Conservation (phyloP, 2,888 invertebrate genomes). For the Patella ulyssiponensis region DNA sequence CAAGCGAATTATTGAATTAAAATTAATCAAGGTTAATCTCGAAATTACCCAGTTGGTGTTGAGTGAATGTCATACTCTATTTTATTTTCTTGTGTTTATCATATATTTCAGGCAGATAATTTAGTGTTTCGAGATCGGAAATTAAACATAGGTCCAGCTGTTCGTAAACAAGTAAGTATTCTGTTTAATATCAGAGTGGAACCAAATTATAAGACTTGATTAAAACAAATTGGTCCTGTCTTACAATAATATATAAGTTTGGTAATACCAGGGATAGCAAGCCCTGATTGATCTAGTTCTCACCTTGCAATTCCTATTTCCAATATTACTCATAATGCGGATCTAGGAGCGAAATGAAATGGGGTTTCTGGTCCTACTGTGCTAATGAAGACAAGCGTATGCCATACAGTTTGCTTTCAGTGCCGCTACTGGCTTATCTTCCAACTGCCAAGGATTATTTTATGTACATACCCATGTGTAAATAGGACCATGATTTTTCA, state of each 20-base stretch:
- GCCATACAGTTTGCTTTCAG: too few species aligned
- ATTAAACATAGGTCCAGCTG: constrained; percentile 88
- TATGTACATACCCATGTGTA: too few species aligned
- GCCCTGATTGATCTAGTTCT: background rate
- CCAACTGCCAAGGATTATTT: too few species aligned
- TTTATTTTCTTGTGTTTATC: constrained; percentile 8
- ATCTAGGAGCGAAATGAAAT: too few species aligned
- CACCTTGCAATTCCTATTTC: background rate
- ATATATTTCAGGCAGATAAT: constrained; percentile 79
- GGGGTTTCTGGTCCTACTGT: too few species aligned
- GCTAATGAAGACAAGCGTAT: too few species aligned
- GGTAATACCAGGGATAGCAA: background rate
- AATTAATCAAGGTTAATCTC: too few species aligned
- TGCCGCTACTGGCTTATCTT: too few species aligned
- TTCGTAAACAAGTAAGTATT: constrained; percentile 82
- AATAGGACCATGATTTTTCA: too few species aligned
- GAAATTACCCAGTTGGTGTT: too few species aligned
- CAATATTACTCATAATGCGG: too few species aligned
- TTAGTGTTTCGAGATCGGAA: constrained; percentile 85
- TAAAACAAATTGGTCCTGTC: background rate
- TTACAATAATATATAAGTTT: background rate
- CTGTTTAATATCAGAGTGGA: background rate
- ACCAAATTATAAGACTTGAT: background rate
- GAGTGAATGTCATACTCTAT: background rate
- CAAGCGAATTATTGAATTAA: too few species aligned